These are phyloP conservation scores for Mythimna lalbum DNA, from an alignment of 2,888 invertebrate genomes.

Conservation along the genomic window DNA sequence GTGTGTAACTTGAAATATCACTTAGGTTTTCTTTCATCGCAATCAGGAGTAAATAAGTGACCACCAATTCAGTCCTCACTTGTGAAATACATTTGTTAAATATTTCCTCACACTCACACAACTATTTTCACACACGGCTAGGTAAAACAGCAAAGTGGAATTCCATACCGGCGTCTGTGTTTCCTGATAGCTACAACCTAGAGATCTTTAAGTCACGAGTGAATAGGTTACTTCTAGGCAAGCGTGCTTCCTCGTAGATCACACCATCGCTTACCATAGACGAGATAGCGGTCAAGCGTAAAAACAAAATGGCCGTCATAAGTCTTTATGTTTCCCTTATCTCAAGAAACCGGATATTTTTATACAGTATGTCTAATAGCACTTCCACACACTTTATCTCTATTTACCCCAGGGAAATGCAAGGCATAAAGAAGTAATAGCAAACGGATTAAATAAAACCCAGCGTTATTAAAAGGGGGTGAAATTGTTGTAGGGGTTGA, in stretches of 20 bases:
- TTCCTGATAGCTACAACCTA: neutral
- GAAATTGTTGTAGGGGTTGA: conserved; percentile 24
- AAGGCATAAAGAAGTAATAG: conserved; percentile 27
- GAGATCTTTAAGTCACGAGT: neutral
- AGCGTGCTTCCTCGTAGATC: neutral
- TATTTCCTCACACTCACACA: too few relatives aligned
- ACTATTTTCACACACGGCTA: too few relatives aligned
- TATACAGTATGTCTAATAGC: conserved; percentile 12
- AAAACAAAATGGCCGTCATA: neutral
- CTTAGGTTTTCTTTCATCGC: too few relatives aligned
- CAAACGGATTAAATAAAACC: conserved; percentile 40
- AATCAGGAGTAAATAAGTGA: neutral
- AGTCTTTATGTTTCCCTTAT: too few relatives aligned
- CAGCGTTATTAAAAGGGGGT: conserved; percentile 47
- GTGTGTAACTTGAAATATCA: too few relatives aligned
- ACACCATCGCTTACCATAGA: neutral
- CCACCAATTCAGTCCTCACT: neutral
- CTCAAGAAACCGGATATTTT: conserved; percentile 25
- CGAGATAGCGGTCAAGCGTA: neutral
- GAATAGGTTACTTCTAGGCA: neutral
- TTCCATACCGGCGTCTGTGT: neutral
- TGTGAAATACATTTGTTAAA: neutral
- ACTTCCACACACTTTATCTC: neutral
- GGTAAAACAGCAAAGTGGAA: too few relatives aligned
- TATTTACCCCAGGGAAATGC: conserved; percentile 24